Evolutionary conservation across 1,140 invertebrate genomes (phyloP).

Genomic region (Phortica variegata): DNA sequence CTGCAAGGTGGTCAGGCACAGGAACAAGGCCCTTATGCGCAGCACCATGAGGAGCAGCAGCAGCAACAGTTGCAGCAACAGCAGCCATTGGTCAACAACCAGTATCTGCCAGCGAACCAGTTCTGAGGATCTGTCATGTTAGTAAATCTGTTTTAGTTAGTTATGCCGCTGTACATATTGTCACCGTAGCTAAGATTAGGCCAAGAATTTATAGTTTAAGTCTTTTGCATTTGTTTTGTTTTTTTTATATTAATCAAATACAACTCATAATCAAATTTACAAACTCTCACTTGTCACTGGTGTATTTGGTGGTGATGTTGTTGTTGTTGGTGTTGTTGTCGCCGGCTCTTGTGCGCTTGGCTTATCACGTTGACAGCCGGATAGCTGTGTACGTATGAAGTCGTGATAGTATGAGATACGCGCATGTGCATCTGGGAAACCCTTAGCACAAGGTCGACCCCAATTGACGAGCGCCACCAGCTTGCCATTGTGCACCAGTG

Average conservation of each 20-base stretch:
- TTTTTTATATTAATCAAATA: not conserved
- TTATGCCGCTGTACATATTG: conserved; percentile 10
- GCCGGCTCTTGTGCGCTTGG: conserved; percentile 14
- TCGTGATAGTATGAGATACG: conserved; percentile 56
- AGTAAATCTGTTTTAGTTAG: conserved; percentile 40
- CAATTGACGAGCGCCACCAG: conserved; percentile 62
- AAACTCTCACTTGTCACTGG: not conserved
- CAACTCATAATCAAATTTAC: not conserved
- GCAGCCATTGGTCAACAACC: conserved; percentile 19
- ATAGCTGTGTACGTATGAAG: conserved; percentile 52
- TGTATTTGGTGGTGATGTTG: not conserved
- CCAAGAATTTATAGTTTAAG: no score
- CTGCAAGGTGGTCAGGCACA: conserved; percentile 11
- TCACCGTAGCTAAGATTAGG: conserved; percentile 17
- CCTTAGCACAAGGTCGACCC: conserved; percentile 60
- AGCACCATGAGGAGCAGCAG: conserved; percentile 41
- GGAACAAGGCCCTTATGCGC: no score
- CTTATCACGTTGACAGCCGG: not conserved
- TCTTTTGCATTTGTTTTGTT: no score
- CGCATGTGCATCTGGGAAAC: conserved; percentile 61
- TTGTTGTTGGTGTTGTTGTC: not conserved
- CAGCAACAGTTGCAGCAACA: conserved; percentile 18
- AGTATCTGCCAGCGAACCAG: conserved; percentile 47
- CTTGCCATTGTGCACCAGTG: conserved; percentile 55
- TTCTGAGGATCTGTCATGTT: conserved; percentile 45